Evolutionary conservation across 2,888 invertebrate species (phyloP), one percentile per base, ranked within the genome.

Genomic region (Machimus rusticus): DNA sequence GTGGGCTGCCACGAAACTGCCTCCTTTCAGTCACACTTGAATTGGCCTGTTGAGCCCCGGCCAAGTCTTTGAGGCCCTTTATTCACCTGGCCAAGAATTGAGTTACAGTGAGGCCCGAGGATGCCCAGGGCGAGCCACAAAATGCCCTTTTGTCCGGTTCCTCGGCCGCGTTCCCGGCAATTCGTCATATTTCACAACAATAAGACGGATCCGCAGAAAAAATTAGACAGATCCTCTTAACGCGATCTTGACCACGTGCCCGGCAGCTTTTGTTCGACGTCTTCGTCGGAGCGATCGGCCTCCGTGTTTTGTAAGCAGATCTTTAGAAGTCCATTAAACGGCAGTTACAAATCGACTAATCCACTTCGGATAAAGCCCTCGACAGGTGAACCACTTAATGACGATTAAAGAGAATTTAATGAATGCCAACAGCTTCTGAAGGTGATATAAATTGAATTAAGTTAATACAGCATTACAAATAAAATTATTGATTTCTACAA

Each of bases 11-110:
- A 51, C 57, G 57, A 37, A 66, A 39, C 55, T 43, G 51, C 51
- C 82, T 57, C 57, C 66, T 57, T 66, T 82, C 37, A 37, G 57
- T 82, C 39, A 57, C 57, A 82, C 55, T 57, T 66, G 82, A 82
- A 82, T 82, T 31, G 79, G 78, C 46, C 55, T 51, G 55, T 79
- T 51, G 46, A 23, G 46, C 31, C 46, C 51, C 51, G 46, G 5
- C 79, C 57, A 8, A 8, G 57, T 79, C 46, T 46, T 79, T 12
- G 43, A 39, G 39, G 23, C 82, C n/a, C 55, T 82, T 28, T 82
- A 82, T 82, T 46, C 51, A 51, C 79, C 66, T 66, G 66, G 66
- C 34, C 28, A 82, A 39, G 57, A 82, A 82, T 82, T 39, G 66
- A 82, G 37, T 66, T 82, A 82, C 66, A 82, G 57, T 82, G 39